Conservation (phyloP, 2,797 vertebrate species). For the Spinibarbus caldwelli region DNA sequence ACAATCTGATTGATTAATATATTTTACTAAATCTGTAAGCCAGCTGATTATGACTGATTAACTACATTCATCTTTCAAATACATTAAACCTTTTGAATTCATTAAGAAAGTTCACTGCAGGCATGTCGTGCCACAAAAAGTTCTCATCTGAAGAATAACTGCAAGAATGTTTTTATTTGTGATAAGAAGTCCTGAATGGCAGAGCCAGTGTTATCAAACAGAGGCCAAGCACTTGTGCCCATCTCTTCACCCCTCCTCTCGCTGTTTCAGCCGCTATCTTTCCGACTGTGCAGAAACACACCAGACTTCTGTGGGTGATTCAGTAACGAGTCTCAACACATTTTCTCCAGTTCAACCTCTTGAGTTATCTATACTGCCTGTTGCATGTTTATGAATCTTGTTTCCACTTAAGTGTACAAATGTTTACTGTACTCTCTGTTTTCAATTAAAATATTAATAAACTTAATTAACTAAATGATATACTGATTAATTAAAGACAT, state of each 20-base stretch:
- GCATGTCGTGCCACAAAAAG: neutral
- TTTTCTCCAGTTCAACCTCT: neutral
- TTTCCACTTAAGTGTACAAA: neutral
- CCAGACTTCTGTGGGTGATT: neutral
- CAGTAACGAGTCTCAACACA: neutral
- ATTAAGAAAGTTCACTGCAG: neutral
- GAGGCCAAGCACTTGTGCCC: neutral
- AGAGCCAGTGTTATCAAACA: slow-evolving; percentile 29
- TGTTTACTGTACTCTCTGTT: neutral
- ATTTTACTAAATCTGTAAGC: neutral
- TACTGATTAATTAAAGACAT: neutral
- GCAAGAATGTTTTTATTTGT: slow-evolving; percentile 23
- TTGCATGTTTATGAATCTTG: neutral
- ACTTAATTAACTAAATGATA: neutral
- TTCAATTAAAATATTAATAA: neutral
- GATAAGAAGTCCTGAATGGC: slow-evolving; percentile 35
- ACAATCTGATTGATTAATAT: neutral
- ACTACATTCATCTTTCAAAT: neutral
- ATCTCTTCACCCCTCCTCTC: neutral
- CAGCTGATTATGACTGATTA: neutral
- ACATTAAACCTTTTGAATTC: neutral
- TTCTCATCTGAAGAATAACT: slow-evolving; percentile 10
- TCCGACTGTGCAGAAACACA: slow-evolving; percentile 25
- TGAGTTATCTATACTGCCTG: neutral
- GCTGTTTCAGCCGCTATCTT: neutral